Evolutionary conservation across 64 coral and sea anemone genomes (phyloP).

Genomic region (Pocillopora verrucosa): DNA sequence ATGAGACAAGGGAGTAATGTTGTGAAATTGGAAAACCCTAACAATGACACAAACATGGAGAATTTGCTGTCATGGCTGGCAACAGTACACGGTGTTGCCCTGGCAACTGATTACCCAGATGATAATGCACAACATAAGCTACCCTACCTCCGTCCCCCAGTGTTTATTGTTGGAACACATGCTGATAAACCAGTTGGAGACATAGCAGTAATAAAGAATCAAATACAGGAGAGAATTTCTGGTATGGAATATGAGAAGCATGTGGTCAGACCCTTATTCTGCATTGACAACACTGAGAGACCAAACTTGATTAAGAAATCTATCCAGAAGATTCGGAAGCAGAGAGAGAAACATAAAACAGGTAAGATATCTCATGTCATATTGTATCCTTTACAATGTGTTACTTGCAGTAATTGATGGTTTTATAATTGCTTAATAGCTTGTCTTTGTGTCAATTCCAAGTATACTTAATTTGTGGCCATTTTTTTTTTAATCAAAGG

Average conservation of each 20-base stretch:
- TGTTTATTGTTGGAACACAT: conserved; percentile 21
- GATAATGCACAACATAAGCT: neutral
- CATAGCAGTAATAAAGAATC: neutral
- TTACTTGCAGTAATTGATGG: too few species aligned
- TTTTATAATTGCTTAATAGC: too few species aligned
- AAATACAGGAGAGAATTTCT: neutral
- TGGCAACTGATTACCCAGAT: neutral
- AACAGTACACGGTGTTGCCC: neutral
- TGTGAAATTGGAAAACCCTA: conserved; percentile 17
- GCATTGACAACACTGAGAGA: conserved; percentile 36
- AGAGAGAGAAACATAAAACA: neutral
- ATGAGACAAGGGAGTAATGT: conserved; percentile 13
- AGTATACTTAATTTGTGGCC: too few species aligned
- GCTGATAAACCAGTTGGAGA: conserved; percentile 7
- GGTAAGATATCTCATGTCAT: neutral
- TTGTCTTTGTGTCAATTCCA: too few species aligned
- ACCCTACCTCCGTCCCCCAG: neutral
- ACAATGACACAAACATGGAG: conserved; percentile 36
- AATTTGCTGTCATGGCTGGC: conserved; percentile 37
- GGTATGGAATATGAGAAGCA: conserved; percentile 30
- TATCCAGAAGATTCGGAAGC: neutral
- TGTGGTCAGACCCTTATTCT: neutral
- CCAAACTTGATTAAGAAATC: too few species aligned
- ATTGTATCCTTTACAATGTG: too few species aligned
- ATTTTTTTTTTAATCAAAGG: too few species aligned